Evolutionary conservation across 35 echinoderm and acorn worm species (phyloP), one percentile per base, ranked within the genome.

Genomic region (Nesometra sesokonis): DNA sequence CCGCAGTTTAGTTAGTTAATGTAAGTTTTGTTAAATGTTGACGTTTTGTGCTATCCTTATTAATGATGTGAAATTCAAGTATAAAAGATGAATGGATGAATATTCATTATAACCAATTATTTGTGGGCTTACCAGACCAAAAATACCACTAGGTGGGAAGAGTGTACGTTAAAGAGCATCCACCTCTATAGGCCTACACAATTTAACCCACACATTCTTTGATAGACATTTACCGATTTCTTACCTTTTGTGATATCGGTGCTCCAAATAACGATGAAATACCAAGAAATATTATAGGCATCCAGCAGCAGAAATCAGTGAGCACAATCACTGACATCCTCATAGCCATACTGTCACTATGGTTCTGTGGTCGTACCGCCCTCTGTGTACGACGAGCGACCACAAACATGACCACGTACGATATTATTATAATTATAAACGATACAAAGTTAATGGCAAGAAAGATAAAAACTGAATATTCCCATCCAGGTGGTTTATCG

Each of bases 221-320:
- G n/a, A n/a, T n/a, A n/a, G n/a, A n/a, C n/a, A n/a, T n/a, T n/a
- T n/a, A n/a, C n/a, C n/a, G n/a, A n/a, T n/a, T n/a, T n/a, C 38
- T 87, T 92, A 99, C 96, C 84, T 91, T 82, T 21, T 87, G 84
- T 7, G 93, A 93, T 37, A 99, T 86, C 30, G 76, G 81, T 5
- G 96, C 96, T 9, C 96, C 96, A 29, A 80, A 57, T 30, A 99
- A 76, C 0, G 96, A 99, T 7, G 96, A 88, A 35, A 92, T 80
- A 37, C 96, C 96, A 30, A 99, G 83, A 30, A 99, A 82, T 35
- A 99, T 99, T 39, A 99, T 99, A 0, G 96, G 96, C 78, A 94
- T 89, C 96, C 96, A 99, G 36, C 96, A 99, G 78, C 86, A 88
- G 57, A 99, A 99, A 78, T 99, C 96, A 5, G 96, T 94, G 76